Evolutionary conservation across 2,888 invertebrate species (phyloP).

Genomic region (Drosophila neotestacea): DNA sequence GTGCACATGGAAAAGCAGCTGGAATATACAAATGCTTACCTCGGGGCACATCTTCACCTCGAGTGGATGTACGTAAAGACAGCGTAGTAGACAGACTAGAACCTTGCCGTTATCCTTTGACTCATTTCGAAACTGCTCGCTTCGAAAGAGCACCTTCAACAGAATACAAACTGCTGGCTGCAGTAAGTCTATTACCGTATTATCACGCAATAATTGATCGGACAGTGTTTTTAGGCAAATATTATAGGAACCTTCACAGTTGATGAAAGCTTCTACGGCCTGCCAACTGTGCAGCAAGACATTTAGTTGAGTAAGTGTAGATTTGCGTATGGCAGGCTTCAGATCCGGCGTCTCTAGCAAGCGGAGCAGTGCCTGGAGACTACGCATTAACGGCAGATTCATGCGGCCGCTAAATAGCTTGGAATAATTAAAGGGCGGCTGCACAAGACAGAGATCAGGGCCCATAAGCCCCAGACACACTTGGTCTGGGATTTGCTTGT

Average conservation of each 20-base stretch:
- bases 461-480: constrained; percentile 71
- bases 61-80: constrained; percentile 73
- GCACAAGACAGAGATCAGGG: constrained; percentile 74
- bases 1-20: constrained; percentile 71
- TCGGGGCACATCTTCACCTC: constrained; percentile 75
- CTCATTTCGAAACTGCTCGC: constrained; percentile 70
- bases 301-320: constrained; percentile 64
- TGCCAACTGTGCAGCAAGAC: constrained; percentile 69
- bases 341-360: constrained; percentile 76
- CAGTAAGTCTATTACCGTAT: constrained; percentile 20
- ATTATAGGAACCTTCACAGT: constrained; percentile 8
- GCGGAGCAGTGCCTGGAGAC: constrained; percentile 72
- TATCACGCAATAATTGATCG: constrained; percentile 19
- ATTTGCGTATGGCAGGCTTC: constrained; percentile 80
- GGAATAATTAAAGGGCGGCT: constrained; percentile 61
- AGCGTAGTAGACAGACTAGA: constrained; percentile 75
- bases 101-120: constrained; percentile 71
- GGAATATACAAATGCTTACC: constrained; percentile 75
- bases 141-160: constrained; percentile 73
- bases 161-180: constrained; percentile 80
- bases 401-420: constrained; percentile 67
- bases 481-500: constrained; percentile 63
- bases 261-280: constrained; percentile 29
- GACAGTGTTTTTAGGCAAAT: constrained; percentile 24
- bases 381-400: constrained; percentile 19